A percentile compares a stretch with the other conserved stretches of the same genome.
phyloP scores from a whole-genome alignment of 2,888 invertebrate genomes.

The Siphonodentalium dalli region DNA sequence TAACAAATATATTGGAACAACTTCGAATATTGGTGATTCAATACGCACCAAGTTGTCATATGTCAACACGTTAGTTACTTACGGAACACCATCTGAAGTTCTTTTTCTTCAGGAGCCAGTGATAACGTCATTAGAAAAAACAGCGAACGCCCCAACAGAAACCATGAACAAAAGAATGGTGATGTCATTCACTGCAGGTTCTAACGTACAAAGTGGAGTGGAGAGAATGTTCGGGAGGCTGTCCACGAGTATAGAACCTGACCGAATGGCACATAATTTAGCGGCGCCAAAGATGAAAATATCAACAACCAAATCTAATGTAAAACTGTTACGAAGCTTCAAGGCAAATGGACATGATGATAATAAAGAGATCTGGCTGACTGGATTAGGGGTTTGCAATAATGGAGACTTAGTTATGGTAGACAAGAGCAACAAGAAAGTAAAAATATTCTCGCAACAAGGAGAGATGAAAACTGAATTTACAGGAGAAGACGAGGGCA shows the following conservation, averaged over 20 bases:
- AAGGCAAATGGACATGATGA: slow-evolving; percentile 39
- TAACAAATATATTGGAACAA: slow-evolving; percentile 29
- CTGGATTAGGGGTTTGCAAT: slow-evolving; percentile 45
- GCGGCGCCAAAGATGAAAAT: slow-evolving; percentile 23
- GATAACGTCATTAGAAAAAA: slow-evolving; percentile 42
- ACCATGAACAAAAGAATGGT: slow-evolving; percentile 36
- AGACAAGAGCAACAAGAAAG: slow-evolving; percentile 56
- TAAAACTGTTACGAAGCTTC: slow-evolving; percentile 36
- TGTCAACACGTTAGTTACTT: slow-evolving; percentile 33
- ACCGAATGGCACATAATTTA: slow-evolving; percentile 36
- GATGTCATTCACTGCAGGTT: slow-evolving; percentile 40
- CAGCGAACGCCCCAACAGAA: slow-evolving; percentile 42
- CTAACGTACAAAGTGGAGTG: slow-evolving; percentile 34
- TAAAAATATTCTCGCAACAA: slow-evolving; percentile 47
- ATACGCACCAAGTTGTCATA: slow-evolving; percentile 36
- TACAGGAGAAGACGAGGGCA: slow-evolving; percentile 36
- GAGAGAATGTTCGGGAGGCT: slow-evolving; percentile 46
- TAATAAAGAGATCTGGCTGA: slow-evolving; percentile 54
- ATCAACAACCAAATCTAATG: slow-evolving; percentile 37
- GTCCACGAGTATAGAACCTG: slow-evolving; percentile 28
- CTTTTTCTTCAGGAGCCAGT: slow-evolving; percentile 38
- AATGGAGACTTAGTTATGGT: slow-evolving; percentile 44
- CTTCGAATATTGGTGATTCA: slow-evolving; percentile 34
- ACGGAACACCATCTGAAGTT: slow-evolving; percentile 50
- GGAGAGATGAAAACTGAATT: slow-evolving; percentile 44